Evolutionary conservation across 1,140 invertebrate species (phyloP), one percentile per base, ranked within the genome.

Genomic region (Drosophila sucinea): DNA sequence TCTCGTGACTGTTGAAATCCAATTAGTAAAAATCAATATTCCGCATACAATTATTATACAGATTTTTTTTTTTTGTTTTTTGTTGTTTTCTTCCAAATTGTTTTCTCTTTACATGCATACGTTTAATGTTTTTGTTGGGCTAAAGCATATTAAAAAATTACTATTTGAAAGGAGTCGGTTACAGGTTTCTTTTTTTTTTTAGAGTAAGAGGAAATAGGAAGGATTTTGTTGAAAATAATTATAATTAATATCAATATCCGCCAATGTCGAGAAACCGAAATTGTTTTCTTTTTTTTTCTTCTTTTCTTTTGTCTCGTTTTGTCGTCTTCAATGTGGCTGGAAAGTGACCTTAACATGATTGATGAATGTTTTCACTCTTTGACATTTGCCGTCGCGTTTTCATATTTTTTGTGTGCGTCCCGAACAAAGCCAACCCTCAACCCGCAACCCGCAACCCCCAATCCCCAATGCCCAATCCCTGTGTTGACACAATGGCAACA

Each of bases 1-100:
- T 82, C 82, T 76, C 68, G 70, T 70, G 79, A 69, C 76, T 77
- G 68, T 79, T 67, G 58, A 82, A 86, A 86, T 86, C 83, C 83
- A 87, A 86, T 86, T 86, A 86, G 83, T 70, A 58, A 86, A 86
- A 86, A 86, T 86, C 83, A 86, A 86, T 86, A 86, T 85, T 83
- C 79, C 83, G 76, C 83, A 86, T 86, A 86, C 83, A 84, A 35
- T 77, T 77, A 77, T 77, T 87, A 75, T 81, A 77, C 78, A 65
- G 71, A 71, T 86, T 81, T 74, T 67, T 55, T 69, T 54, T 38
- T 67, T 67, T 65, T 11, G 4, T 40, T 51, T 54, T 10, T 35
- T 35, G 5, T 23, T 11, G n/a, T 33, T 33, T 30, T 1, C n/a
- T 25, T 25, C 40, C 25, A 40, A 38, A 27, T 10, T 38, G 30